phyloP scores from a whole-genome alignment of 2,888 invertebrate genomes.

The Epinotia brunnichana region DNA sequence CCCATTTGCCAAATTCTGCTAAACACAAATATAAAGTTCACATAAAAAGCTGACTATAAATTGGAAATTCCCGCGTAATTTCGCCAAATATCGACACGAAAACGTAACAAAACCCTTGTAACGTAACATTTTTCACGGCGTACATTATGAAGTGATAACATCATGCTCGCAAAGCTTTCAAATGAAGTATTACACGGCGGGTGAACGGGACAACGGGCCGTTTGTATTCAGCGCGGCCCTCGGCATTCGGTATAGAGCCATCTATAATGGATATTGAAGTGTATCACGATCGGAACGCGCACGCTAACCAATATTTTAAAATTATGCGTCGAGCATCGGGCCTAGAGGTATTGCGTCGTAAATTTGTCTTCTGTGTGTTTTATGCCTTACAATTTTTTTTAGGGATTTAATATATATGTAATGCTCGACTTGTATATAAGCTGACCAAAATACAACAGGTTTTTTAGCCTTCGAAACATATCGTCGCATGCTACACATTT shows the following conservation, averaged over 20 bases:
- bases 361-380: constrained; percentile 26
- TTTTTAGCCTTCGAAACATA: too few relatives aligned
- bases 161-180: constrained; percentile 63
- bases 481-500: too few relatives aligned
- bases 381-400: background rate
- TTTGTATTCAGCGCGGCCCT: constrained; percentile 72
- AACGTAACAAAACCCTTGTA: constrained; percentile 44
- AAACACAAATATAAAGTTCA: background rate
- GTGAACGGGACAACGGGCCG: constrained; percentile 63
- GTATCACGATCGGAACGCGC: constrained; percentile 37
- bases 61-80: constrained; percentile 8
- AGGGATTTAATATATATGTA: background rate
- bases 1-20: background rate
- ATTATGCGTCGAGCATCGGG: constrained; percentile 35
- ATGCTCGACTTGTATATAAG: background rate
- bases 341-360: constrained; percentile 30
- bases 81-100: constrained; percentile 27
- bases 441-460: background rate
- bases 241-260: constrained; percentile 64
- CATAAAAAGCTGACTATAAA: constrained; percentile 5
- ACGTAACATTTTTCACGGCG: constrained; percentile 55
- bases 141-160: constrained; percentile 65
- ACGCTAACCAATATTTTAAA: constrained; percentile 45
- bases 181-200: constrained; percentile 65
- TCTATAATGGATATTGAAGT: constrained; percentile 64